Percentiles rank a stretch among this genome's conserved stretches.
Evolutionary conservation across 2,888 invertebrate genomes (phyloP).

Genomic region (Hypomecis punctinalis): DNA sequence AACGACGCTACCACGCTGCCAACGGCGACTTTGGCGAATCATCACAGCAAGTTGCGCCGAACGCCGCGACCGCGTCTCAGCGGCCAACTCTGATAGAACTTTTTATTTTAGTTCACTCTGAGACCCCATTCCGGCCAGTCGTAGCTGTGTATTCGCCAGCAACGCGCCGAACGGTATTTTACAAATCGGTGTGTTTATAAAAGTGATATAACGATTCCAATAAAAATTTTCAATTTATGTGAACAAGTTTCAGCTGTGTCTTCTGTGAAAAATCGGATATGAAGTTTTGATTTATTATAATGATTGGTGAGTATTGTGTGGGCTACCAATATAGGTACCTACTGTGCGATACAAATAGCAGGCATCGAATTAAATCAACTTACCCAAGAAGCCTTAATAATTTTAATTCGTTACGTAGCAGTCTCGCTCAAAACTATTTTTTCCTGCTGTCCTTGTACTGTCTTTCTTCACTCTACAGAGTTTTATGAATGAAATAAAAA

Average conservation of each 20-base stretch:
- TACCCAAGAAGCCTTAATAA: too few species aligned
- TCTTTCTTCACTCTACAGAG: too few species aligned
- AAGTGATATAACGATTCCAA: conserved; percentile 1
- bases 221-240: conserved; percentile 19
- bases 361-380: too few species aligned
- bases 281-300: conserved; percentile 7
- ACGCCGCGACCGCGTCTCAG: conserved; percentile 9
- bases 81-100: conserved; percentile 23
- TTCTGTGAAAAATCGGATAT: not conserved
- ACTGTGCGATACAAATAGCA: too few species aligned
- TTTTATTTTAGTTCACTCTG: conserved; percentile 28
- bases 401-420: too few species aligned
- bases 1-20: not conserved
- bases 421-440: too few species aligned
- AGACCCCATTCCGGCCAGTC: conserved; percentile 14
- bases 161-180: conserved; percentile 16
- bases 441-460: too few species aligned
- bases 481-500: too few species aligned
- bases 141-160: conserved; percentile 2
- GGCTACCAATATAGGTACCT: not conserved
- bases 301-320: conserved; percentile 16
- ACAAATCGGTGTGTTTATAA: conserved; percentile 15
- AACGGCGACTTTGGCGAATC: not conserved
- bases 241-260: conserved; percentile 1
- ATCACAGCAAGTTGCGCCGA: conserved; percentile 1